Evolutionary conservation across 2,888 invertebrate species (phyloP), one percentile per base, ranked within the genome.

Genomic region (Portevinia maculata): DNA sequence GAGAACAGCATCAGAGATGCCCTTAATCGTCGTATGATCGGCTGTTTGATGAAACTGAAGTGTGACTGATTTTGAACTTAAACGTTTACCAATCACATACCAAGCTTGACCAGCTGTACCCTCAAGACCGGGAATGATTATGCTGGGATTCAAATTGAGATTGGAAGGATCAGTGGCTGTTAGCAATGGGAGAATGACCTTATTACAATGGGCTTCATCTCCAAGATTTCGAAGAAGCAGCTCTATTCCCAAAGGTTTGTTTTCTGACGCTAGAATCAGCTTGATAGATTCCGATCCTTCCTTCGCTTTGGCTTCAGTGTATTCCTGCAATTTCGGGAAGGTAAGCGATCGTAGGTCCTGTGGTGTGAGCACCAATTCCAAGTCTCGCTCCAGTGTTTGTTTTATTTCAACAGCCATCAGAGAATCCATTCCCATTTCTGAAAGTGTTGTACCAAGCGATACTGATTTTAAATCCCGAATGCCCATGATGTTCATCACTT

Each of bases 381-480:
- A 98, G 88, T 97, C 96, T 86, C 97, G 92, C 89, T 98, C 98
- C 1, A 98, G 90, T 0, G 95, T 95, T 90, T 98, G 98, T 86
- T 98, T 98, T 85, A 99, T 97, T 91, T 99, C 98, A 0, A 98
- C 97, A 0, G 97, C 97, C 97, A 98, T 98, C 92, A 99, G 94
- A 1, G 98, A 98, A 91, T 99, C 98, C 94, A 99, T 96, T 34
- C 99, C 99, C 84, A 99, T 92, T 89, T 99, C 98, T 1, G 97
- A 96, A 1, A 99, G 91, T 0, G 95, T 94, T 0, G 94, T 93
- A 87, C 94, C 94, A 79, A 93, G 92, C 48, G 95, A 95, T 0
- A 94, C 93, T 0, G 93, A 93, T 90, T 94, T 96, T 87, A 93
- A 89, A 87, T 95, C 94, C 86, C 93, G 92, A 84, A 95, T 92